phyloP scores from a whole-genome alignment of 2,888 invertebrate genomes.

The Mesorhabditis sp. region DNA sequence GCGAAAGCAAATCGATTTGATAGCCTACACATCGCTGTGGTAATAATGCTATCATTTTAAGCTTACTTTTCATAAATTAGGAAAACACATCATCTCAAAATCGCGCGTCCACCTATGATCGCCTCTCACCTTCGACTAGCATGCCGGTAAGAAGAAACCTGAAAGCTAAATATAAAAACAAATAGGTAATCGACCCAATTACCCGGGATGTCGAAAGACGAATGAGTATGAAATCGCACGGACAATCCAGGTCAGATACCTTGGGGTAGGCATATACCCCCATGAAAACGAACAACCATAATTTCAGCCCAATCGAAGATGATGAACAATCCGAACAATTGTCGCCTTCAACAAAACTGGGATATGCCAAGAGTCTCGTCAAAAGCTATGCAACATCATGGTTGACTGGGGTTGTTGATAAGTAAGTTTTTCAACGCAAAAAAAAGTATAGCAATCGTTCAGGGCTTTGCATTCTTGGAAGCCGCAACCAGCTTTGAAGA shows the following conservation, averaged over 20 bases:
- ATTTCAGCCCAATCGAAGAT: neutral
- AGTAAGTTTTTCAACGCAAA: neutral
- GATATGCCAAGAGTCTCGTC: neutral
- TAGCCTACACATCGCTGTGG: neutral
- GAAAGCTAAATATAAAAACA: slow-evolving; percentile 19
- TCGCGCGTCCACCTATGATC: too few relatives aligned
- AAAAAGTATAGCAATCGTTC: neutral
- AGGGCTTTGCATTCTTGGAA: slow-evolving; percentile 1
- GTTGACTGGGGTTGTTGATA: neutral
- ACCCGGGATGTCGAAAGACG: slow-evolving; percentile 51
- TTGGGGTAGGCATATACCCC: neutral
- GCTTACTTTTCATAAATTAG: too few relatives aligned
- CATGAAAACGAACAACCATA: neutral
- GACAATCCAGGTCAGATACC: slow-evolving; percentile 13
- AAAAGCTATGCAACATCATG: slow-evolving; percentile 2
- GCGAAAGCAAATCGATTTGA: neutral
- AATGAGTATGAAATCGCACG: slow-evolving; percentile 50
- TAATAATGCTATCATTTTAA: too few relatives aligned
- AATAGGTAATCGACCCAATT: slow-evolving; percentile 46
- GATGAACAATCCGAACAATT: slow-evolving; percentile 2
- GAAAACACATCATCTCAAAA: too few relatives aligned
- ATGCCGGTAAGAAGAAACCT: slow-evolving; percentile 13
- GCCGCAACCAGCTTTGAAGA: slow-evolving; percentile 2
- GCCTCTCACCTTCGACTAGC: neutral
- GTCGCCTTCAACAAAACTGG: neutral